Conservation (phyloP, 2,888 invertebrate species). For the Eudasyphora cyanicolor region DNA sequence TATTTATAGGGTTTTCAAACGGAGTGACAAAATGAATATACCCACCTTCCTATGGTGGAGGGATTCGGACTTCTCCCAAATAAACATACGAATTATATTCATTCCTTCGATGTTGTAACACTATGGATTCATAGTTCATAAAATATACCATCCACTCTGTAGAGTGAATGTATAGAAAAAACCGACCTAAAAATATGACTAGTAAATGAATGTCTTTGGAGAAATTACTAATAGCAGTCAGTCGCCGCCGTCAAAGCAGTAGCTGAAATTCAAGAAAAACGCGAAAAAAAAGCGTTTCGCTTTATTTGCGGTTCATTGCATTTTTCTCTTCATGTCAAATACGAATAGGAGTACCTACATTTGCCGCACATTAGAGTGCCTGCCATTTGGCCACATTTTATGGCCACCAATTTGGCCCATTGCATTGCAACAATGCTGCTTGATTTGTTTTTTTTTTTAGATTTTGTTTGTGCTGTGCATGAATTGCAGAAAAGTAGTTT, state of each 20-base stretch:
- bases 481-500: slow-evolving; percentile 29
- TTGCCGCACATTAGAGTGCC: background rate
- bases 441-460: background rate
- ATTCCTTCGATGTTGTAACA: too few species aligned
- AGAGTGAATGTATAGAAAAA: too few species aligned
- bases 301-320: slow-evolving; percentile 58
- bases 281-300: slow-evolving; percentile 32
- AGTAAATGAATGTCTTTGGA: slow-evolving; percentile 49
- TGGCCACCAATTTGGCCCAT: slow-evolving; percentile 2
- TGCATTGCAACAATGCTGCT: background rate
- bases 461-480: too few species aligned
- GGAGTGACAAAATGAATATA: too few species aligned
- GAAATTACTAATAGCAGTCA: slow-evolving; percentile 35
- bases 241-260: too few species aligned
- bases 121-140: too few species aligned
- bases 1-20: too few species aligned
- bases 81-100: too few species aligned
- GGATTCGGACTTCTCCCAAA: too few species aligned
- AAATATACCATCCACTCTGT: too few species aligned
- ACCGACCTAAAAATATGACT: slow-evolving; percentile 8
- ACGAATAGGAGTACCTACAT: background rate
- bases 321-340: slow-evolving; percentile 24
- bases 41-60: too few species aligned
- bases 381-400: background rate
- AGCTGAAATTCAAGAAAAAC: slow-evolving; percentile 19